Percentiles rank a stretch among this genome's conserved stretches.
These are phyloP conservation scores for Albula glossodonta DNA, from an alignment of 2,113 vertebrate species.

Conservation along the genomic window DNA sequence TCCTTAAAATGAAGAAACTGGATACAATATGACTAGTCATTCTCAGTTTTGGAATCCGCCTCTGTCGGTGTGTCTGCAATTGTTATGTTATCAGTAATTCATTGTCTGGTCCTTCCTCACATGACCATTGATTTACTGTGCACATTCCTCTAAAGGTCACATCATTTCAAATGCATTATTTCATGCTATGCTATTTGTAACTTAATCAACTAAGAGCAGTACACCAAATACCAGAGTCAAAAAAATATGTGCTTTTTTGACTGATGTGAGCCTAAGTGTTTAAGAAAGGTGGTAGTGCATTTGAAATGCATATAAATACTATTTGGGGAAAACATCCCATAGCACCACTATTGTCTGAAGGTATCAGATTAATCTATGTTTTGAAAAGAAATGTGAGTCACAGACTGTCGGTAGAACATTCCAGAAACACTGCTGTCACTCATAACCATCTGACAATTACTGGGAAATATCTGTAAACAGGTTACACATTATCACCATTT, in stretches of 20 bases:
- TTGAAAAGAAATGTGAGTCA: neutral
- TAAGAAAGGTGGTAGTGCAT: neutral
- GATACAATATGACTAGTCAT: neutral
- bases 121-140: neutral
- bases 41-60: neutral
- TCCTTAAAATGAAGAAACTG: neutral
- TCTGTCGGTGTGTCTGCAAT: neutral
- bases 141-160: too few species aligned
- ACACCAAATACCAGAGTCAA: neutral
- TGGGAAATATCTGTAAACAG: neutral
- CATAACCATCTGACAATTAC: neutral
- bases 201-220: neutral
- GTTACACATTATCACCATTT: neutral
- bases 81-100: neutral
- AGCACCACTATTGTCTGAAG: neutral
- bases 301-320: neutral
- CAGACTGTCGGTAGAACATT: neutral
- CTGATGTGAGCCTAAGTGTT: neutral
- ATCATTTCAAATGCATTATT: too few species aligned
- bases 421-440: neutral
- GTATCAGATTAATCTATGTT: neutral
- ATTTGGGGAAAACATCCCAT: neutral
- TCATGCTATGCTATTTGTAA: too few species aligned
- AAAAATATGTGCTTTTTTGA: neutral
- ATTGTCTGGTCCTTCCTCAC: neutral